Conservation (phyloP, 2,888 invertebrate genomes). For the Lithophane ornitopus region DNA sequence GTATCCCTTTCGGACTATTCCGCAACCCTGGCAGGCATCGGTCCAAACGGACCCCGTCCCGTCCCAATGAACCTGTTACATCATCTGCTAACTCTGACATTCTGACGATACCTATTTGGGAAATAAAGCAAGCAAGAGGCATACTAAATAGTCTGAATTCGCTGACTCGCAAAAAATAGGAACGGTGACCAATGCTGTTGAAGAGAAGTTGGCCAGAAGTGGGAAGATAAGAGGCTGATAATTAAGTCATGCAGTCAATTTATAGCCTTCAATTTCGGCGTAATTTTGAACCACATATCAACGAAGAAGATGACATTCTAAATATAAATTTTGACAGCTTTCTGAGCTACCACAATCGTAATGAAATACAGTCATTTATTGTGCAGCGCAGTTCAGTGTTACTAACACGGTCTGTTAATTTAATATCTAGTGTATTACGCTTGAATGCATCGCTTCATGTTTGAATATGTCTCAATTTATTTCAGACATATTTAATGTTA, state of each 20-base stretch:
- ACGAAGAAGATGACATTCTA: not conserved
- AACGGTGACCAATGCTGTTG: not conserved
- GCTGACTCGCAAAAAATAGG: not conserved
- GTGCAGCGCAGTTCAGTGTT: constrained; percentile 1
- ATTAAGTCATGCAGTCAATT: too few species aligned
- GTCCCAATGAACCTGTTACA: not conserved
- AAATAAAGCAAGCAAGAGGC: not conserved
- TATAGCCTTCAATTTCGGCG: not conserved
- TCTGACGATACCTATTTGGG: not conserved
- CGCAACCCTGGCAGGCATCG: too few species aligned
- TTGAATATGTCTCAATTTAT: constrained; percentile 42
- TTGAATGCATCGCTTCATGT: constrained; percentile 27
- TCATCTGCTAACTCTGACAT: not conserved
- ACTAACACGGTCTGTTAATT: constrained; percentile 42
- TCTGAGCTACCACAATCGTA: not conserved
- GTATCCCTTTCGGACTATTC: too few species aligned
- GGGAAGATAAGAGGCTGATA: not conserved
- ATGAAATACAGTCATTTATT: constrained; percentile 7
- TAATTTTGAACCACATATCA: not conserved
- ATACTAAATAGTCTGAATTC: too few species aligned
- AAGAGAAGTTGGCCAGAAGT: not conserved
- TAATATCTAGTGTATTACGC: constrained; percentile 28
- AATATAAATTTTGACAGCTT: not conserved
- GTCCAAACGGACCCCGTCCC: too few species aligned
- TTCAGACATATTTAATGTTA: constrained; percentile 21